Evolutionary conservation across 1,140 invertebrate genomes (phyloP).

Genomic region (Danaus melanippus): DNA sequence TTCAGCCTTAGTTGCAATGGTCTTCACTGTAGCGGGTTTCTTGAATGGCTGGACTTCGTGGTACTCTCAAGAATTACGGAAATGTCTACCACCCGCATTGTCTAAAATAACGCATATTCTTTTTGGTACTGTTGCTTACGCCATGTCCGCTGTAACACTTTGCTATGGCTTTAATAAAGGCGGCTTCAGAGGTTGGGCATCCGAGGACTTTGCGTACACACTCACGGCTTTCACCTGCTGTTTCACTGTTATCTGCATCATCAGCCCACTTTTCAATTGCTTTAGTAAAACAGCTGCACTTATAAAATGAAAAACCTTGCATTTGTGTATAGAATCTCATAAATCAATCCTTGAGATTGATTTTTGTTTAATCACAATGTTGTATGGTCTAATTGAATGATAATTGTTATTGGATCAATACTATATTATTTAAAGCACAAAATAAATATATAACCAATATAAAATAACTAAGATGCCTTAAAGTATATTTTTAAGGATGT

Average conservation of each 20-base stretch:
- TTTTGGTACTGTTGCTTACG: constrained; percentile 41
- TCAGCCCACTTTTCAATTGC: constrained; percentile 40
- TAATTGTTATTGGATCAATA: no score
- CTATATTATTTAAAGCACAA: no score
- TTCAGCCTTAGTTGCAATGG: constrained; percentile 30
- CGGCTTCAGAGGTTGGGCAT: constrained; percentile 35
- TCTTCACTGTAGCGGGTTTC: constrained; percentile 29
- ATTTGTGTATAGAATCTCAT: no score
- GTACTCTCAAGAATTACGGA: constrained; percentile 34
- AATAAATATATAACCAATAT: no score
- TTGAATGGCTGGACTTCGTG: constrained; percentile 33
- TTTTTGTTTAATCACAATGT: no score
- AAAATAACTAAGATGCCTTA: no score
- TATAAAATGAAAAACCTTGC: no score
- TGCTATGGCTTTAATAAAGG: constrained; percentile 41
- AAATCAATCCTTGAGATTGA: no score
- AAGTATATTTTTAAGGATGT: no score
- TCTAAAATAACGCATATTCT: constrained; percentile 44
- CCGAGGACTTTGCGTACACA: constrained; percentile 18
- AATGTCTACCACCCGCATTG: constrained; percentile 31
- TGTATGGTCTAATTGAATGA: no score
- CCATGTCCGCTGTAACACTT: constrained; percentile 28
- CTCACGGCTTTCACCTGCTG: constrained; percentile 27
- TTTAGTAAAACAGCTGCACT: constrained; percentile 18
- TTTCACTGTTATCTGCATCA: constrained; percentile 38